Percentiles rank a stretch among this genome's conserved stretches.
Evolutionary conservation across 2,888 invertebrate species (phyloP).

Genomic region (Heliothis peltigera): DNA sequence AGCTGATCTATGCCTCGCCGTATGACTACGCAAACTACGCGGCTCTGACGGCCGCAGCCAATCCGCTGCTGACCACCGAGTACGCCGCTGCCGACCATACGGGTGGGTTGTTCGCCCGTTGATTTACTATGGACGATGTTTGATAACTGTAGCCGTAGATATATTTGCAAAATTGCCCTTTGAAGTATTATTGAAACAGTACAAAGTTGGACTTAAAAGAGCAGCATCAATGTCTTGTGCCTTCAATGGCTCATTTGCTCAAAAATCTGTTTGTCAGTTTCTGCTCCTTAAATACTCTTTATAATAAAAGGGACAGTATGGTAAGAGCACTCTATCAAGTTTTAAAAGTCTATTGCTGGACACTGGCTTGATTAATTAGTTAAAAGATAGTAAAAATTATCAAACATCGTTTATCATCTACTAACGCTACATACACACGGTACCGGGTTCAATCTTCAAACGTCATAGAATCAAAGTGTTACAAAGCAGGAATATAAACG

Average conservation of each 20-base stretch:
- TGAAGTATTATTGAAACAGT: neutral
- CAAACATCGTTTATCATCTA: slow-evolving; percentile 71
- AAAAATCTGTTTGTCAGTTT: neutral
- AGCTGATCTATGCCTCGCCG: slow-evolving; percentile 95
- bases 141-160: slow-evolving; percentile 66
- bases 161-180: neutral
- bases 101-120: slow-evolving; percentile 95
- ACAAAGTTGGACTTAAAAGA: slow-evolving; percentile 7
- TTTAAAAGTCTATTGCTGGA: slow-evolving; percentile 15
- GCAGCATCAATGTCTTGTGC: slow-evolving; percentile 14
- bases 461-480: slow-evolving; percentile 71
- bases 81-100: slow-evolving; percentile 96
- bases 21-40: slow-evolving; percentile 98
- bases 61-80: slow-evolving; percentile 94
- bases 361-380: neutral
- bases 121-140: slow-evolving; percentile 71
- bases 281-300: neutral
- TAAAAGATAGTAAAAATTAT: slow-evolving; percentile 59
- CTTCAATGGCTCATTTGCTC: neutral
- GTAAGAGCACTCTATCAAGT: neutral
- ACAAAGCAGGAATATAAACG: slow-evolving; percentile 64
- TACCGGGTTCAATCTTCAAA: slow-evolving; percentile 76
- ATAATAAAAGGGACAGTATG: neutral
- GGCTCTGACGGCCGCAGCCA: slow-evolving; percentile 93
- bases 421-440: slow-evolving; percentile 80